Evolutionary conservation across 2,888 invertebrate genomes (phyloP).

Genomic region (Orchesellides sinensis): DNA sequence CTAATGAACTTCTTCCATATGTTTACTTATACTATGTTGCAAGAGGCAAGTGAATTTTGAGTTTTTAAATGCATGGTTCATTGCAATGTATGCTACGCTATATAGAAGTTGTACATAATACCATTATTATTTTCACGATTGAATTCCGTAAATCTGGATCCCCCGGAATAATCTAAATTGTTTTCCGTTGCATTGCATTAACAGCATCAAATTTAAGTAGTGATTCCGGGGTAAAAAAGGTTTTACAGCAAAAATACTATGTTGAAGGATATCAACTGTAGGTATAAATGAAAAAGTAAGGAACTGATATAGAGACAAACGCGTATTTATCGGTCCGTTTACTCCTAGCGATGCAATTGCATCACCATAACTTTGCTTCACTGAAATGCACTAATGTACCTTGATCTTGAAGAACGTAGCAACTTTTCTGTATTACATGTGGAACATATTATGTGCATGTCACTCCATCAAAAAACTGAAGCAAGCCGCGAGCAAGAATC

Average conservation of each 20-base stretch:
- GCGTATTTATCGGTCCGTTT: slow-evolving; percentile 36
- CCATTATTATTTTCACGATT: slow-evolving; percentile 3
- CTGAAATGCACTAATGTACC: not conserved
- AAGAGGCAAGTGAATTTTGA: not conserved
- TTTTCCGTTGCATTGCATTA: slow-evolving; percentile 30
- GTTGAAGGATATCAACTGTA: too few species aligned
- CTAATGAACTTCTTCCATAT: slow-evolving; percentile 46
- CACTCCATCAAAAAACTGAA: not conserved
- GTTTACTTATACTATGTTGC: not conserved
- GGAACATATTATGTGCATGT: too few species aligned
- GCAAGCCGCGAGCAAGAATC: not conserved
- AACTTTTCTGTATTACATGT: too few species aligned
- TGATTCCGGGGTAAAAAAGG: too few species aligned
- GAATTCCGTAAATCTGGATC: slow-evolving; percentile 24
- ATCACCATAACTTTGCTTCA: not conserved
- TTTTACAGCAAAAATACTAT: too few species aligned
- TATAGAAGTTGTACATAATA: not conserved
- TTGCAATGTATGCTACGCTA: not conserved
- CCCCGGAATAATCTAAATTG: slow-evolving; percentile 39
- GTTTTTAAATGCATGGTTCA: not conserved
- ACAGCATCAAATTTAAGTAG: not conserved
- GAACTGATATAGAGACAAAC: slow-evolving; percentile 21
- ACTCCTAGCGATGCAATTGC: slow-evolving; percentile 30
- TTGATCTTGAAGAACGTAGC: too few species aligned
- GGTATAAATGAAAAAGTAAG: not conserved